Base-by-base conservation (phyloP, 1,140 invertebrate genomes). In the Anthonomus grandis region DNA sequence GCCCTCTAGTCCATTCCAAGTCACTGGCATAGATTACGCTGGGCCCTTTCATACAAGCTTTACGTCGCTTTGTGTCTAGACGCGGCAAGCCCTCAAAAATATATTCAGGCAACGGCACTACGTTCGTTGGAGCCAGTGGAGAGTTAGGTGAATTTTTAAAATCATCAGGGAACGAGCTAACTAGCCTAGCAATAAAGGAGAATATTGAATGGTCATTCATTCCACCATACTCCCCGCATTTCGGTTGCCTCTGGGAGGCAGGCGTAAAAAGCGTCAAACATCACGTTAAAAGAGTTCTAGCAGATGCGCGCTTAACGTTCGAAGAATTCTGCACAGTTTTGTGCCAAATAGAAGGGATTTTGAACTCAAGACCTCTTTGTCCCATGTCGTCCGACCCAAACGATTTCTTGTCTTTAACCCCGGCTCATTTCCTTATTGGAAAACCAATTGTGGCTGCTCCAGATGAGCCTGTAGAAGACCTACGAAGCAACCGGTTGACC, bases 181-280 rank as follows among this genome's bases (percentile, higher is more conserved):
- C 5, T 4, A 34, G 15, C n/a, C 17, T 52, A 13, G 36, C 38
- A 22, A 18, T 41, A n/a, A n/a, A n/a, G 6, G 8, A 51, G 0
- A 48, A 56, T 19, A 65, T 52, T n/a, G 23, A 18, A 3, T 68
- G 64, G 64, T 41, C 64, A 25, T 67, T 68, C 24, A 64, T 58
- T 19, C 64, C 63, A 18, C 55, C 60, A 4, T 9, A 15, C 9
- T 18, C 60, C 3, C 59, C 61, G n/a, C 22, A 58, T 22, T 58
- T 65, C 25, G 64, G 64, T 12, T 53, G 42, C 6, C 12, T 66
- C 1, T 64, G 60, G 63, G 64, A 55, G 17, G 8, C 56, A 9
- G 23, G 13, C 9, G n/a, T 50, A 21, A 44, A 44, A 22, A 21
- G 17, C 4, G 15, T 18, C 6, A 44, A 44, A 15, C 15, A 19